phyloP scores from a whole-genome alignment of 2,888 invertebrate species.

The Neoitamus cyanurus region DNA sequence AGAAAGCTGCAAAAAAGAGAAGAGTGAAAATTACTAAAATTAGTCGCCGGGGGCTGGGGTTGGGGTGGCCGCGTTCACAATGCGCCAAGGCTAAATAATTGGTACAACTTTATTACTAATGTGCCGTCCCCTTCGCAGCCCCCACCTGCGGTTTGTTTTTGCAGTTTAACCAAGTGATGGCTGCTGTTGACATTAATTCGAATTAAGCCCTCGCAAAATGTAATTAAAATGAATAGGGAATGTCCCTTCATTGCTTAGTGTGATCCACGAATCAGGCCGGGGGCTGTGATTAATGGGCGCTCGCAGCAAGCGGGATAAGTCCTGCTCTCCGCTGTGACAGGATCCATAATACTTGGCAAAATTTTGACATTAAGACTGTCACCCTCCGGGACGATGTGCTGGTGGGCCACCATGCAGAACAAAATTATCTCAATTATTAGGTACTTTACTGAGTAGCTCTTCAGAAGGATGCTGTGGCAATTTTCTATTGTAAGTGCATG shows the following conservation, averaged over 20 bases:
- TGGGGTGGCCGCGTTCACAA: slow-evolving; percentile 6
- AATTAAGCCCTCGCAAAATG: slow-evolving; percentile 37
- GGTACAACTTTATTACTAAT: slow-evolving; percentile 44
- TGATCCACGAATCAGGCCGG: slow-evolving; percentile 22
- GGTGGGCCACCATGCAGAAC: not conserved
- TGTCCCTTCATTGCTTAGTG: slow-evolving; percentile 10
- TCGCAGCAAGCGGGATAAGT: slow-evolving; percentile 19
- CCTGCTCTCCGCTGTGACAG: not conserved
- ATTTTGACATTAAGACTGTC: slow-evolving; percentile 6
- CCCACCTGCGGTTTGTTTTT: slow-evolving; percentile 25
- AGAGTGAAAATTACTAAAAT: slow-evolving; percentile 19
- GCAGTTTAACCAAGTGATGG: slow-evolving; percentile 34
- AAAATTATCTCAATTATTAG: not conserved
- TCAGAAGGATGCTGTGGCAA: not conserved
- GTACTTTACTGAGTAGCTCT: not conserved
- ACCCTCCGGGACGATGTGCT: not conserved
- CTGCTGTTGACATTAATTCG: slow-evolving; percentile 46
- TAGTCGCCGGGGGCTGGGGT: not conserved
- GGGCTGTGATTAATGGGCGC: slow-evolving; percentile 31
- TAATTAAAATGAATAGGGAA: slow-evolving; percentile 45
- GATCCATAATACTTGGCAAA: not conserved
- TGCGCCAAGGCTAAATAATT: slow-evolving; percentile 41
- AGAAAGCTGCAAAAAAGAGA: slow-evolving; percentile 23
- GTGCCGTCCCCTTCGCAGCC: not conserved
- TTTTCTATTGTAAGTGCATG: not conserved